Conservation (phyloP, 2,797 vertebrate species). For the Trichosurus vulpecula region DNA sequence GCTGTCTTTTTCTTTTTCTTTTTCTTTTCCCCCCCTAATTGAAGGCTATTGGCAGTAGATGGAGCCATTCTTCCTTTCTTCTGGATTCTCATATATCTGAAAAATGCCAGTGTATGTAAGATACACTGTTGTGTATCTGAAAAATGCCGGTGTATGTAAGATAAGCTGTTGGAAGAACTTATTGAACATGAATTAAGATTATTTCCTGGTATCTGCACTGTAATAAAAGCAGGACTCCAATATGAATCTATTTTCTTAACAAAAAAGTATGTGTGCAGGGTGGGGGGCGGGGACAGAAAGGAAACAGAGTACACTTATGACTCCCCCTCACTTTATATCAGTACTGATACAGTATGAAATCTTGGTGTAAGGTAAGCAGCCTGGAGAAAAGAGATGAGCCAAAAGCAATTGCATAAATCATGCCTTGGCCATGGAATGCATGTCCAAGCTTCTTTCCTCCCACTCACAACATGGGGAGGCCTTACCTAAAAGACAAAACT, state of each 20-base stretch:
- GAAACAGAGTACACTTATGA: background rate
- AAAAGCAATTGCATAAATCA: background rate
- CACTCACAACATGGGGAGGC: background rate
- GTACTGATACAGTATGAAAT: background rate
- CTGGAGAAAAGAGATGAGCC: background rate
- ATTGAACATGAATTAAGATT: conserved; percentile 21
- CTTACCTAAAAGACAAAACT: background rate
- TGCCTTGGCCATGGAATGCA: background rate
- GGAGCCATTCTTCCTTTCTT: conserved; percentile 30
- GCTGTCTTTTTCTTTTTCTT: background rate
- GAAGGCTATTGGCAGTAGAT: conserved; percentile 39
- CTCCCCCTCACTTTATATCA: fast-evolving
- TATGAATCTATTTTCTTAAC: conserved; percentile 52
- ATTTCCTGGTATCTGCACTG: conserved; percentile 68
- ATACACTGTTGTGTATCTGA: background rate
- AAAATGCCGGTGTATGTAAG: background rate
- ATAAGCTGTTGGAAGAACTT: conserved; percentile 25
- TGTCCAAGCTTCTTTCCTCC: background rate
- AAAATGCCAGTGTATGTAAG: no score
- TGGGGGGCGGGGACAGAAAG: background rate
- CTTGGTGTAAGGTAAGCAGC: background rate
- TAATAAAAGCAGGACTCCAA: conserved; percentile 56
- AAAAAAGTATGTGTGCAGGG: background rate
- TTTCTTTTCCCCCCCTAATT: background rate
- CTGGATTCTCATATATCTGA: no score